Evolutionary conservation across 1,140 invertebrate genomes (phyloP).

Genomic region (Dinoponera quadriceps): DNA sequence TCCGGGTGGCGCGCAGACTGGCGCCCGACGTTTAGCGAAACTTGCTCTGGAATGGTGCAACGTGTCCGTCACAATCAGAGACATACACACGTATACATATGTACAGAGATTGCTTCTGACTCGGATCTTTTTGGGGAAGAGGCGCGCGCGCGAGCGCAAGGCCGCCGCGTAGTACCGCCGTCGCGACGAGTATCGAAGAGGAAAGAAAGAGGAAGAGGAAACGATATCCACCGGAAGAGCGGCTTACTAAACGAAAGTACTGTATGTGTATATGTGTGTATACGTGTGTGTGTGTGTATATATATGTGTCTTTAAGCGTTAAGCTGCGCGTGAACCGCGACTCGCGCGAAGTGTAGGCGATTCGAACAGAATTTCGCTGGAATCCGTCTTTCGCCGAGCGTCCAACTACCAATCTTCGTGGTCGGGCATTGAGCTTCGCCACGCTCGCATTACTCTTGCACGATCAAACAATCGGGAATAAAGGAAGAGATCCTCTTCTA

Average conservation of each 20-base stretch:
- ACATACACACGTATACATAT: slow-evolving; percentile 64
- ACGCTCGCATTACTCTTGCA: no score
- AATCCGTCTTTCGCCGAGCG: slow-evolving; percentile 1
- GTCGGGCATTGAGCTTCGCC: background rate
- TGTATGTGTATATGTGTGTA: slow-evolving; percentile 4
- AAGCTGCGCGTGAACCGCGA: slow-evolving; percentile 27
- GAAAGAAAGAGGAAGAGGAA: slow-evolving; percentile 13
- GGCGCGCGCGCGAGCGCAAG: background rate
- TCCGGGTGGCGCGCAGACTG: background rate
- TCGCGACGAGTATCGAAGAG: slow-evolving; percentile 7
- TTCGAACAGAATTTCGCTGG: slow-evolving; percentile 2
- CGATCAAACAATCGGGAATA: no score
- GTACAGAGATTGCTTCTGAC: slow-evolving; percentile 62
- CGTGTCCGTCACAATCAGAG: slow-evolving; percentile 40
- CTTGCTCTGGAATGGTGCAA: slow-evolving; percentile 69
- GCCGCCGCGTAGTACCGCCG: slow-evolving; percentile 25
- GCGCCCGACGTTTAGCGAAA: slow-evolving; percentile 18
- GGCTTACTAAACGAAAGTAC: slow-evolving; percentile 62
- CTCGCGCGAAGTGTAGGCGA: slow-evolving; percentile 14
- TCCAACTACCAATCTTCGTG: background rate
- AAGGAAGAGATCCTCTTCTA: no score
- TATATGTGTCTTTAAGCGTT: slow-evolving; percentile 49
- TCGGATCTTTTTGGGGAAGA: slow-evolving; percentile 50
- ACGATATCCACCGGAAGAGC: slow-evolving; percentile 46
- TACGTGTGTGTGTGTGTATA: background rate